Percentiles rank a stretch among this genome's conserved stretches.
phyloP scores from a whole-genome alignment of 2,888 invertebrate genomes.

The Ophraella communa region DNA sequence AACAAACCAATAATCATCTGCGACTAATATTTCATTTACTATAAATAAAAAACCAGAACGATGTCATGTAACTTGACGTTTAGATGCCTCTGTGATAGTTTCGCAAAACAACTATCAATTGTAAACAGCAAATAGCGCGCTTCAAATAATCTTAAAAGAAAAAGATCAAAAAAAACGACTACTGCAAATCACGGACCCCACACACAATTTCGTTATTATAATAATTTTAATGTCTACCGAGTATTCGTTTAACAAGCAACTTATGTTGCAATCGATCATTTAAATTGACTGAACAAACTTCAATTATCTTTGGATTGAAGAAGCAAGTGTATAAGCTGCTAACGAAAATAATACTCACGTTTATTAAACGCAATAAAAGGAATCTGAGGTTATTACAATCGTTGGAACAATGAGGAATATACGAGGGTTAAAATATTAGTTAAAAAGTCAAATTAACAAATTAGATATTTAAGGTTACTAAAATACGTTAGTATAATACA shows the following conservation, averaged over 20 bases:
- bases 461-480: no score
- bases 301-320: not conserved
- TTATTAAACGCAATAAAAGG: not conserved
- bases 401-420: not conserved
- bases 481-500: no score
- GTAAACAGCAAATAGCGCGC: not conserved
- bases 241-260: not conserved
- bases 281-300: slow-evolving; percentile 13
- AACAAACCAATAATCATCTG: no score
- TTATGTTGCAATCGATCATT: not conserved
- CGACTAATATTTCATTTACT: no score
- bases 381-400: no score
- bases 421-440: no score
- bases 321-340: not conserved
- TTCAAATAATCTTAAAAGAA: not conserved
- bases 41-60: no score
- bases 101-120: slow-evolving; percentile 1
- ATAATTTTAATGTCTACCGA: not conserved
- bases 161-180: no score
- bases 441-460: no score
- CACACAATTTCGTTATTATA: not conserved
- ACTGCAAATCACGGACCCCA: not conserved
- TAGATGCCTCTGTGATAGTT: not conserved
- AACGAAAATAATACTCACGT: not conserved
- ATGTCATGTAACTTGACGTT: no score